Base-by-base conservation (phyloP, 2,888 invertebrate species). In the Chaitophorus viminalis region DNA sequence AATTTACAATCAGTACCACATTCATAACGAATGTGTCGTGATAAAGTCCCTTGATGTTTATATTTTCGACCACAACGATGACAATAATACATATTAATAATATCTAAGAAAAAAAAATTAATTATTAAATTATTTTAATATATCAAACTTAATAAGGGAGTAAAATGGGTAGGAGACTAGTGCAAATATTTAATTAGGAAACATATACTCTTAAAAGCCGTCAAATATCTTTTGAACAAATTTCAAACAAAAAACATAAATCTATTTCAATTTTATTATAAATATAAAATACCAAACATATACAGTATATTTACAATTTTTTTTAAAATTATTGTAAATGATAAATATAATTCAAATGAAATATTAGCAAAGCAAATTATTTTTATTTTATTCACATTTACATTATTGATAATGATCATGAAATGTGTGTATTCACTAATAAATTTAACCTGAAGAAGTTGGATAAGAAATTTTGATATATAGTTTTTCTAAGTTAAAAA, bases 41-140 rank as follows among this genome's bases (percentile, higher is more conserved):
- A 85, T 5, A 92, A 90, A 88, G 92, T 91, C 89, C 91, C 91
- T 89, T 91, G 90, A 89, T 92, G 92, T 89, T 92, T 92, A 89
- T 92, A 92, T 89, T 91, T 91, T 81, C 90, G 91, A n/a, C 91
- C 90, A 90, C 93, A 93, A 8, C 90, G 89, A 68, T 90, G 90
- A 89, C 92, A 92, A 68, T 81, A 82, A 1, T 29, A 54, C 25
- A 11, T 36, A 11, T 82, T 82, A 14, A 17, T 5, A 31, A 46
- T 11, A 72, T 52, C 82, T 82, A 82, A 54, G 31, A 54, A 54
- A 54, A 54, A 33, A 82, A 82, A 82, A 68, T 25, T 60, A 72
- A n/a, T n/a, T 6, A 52, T 54, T 76, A 76, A 70, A 70, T 46
- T 68, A 68, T 21, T 21, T 39, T n/a, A 60, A 60, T 60, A 60